A percentile compares a stretch with the other conserved stretches of the same genome.
Evolutionary conservation across 2,797 vertebrate species (phyloP).

Genomic region (Todus mexicanus): DNA sequence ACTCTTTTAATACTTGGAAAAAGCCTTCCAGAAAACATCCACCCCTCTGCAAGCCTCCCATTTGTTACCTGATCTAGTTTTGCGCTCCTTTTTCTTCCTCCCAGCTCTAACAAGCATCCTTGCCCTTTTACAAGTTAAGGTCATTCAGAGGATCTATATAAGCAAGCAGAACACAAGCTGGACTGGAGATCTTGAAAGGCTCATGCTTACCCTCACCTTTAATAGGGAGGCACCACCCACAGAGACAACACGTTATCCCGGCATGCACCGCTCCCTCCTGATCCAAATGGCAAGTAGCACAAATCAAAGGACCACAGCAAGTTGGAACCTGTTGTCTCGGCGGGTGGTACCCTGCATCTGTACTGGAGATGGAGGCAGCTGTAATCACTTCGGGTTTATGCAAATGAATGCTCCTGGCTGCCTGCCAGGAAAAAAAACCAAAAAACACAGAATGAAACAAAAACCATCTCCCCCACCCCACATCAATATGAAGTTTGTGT

Average conservation of each 20-base stretch:
- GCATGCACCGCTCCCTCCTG: background rate
- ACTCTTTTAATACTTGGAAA: constrained; percentile 11
- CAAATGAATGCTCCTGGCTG: constrained; percentile 1
- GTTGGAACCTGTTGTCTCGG: constrained; percentile 35
- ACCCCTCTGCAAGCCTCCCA: constrained; percentile 31
- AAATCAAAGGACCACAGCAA: constrained; percentile 50
- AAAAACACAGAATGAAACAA: background rate
- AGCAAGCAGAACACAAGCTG: constrained; percentile 50
- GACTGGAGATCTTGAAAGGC: constrained; percentile 35
- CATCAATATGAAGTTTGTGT: background rate
- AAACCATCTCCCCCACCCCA: background rate
- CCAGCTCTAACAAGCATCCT: constrained; percentile 56
- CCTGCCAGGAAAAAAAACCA: background rate
- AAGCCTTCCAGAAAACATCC: constrained; percentile 61
- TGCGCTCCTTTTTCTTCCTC: constrained; percentile 36
- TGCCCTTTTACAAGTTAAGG: constrained; percentile 56
- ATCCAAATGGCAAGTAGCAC: constrained; percentile 19
- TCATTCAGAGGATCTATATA: constrained; percentile 48
- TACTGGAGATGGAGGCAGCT: constrained; percentile 36
- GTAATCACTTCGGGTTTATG: constrained; percentile 2
- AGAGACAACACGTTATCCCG: constrained; percentile 29
- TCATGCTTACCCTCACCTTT: constrained; percentile 53
- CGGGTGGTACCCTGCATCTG: constrained; percentile 38
- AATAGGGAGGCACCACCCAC: constrained; percentile 42
- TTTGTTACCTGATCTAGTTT: constrained; percentile 61